Conservation (phyloP, 2,797 vertebrate genomes). For the Sebastiscus tertius region DNA sequence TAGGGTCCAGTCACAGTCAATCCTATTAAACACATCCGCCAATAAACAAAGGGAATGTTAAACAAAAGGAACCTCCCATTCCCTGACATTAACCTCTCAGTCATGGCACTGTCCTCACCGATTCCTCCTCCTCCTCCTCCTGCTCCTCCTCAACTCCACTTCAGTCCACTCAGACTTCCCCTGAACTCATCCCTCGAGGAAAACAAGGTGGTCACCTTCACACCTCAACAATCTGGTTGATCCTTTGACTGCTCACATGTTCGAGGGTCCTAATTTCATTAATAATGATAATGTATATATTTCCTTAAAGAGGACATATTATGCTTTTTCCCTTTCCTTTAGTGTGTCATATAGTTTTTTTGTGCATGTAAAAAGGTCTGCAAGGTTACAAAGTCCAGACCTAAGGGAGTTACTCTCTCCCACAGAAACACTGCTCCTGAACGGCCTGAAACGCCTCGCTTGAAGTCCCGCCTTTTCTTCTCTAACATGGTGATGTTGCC, state of each 20-base stretch:
- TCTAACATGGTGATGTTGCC: no score
- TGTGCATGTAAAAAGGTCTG: no score
- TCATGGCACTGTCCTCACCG: constrained; percentile 72
- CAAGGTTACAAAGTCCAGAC: no score
- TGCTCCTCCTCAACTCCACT: constrained; percentile 55
- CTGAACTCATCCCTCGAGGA: constrained; percentile 18
- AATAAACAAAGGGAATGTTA: constrained; percentile 89
- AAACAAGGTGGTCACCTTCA: constrained; percentile 20
- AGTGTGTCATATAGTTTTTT: no score
- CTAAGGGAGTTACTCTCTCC: no score
- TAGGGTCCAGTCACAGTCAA: constrained; percentile 87
- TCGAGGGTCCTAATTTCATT: background rate
- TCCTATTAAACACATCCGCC: constrained; percentile 89
- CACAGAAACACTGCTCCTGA: no score
- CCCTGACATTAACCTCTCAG: constrained; percentile 83
- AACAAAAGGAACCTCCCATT: constrained; percentile 88
- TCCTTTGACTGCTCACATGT: background rate
- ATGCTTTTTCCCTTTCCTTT: no score
- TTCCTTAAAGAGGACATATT: background rate
- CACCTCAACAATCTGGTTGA: background rate
- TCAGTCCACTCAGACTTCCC: constrained; percentile 46
- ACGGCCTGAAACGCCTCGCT: no score
- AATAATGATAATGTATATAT: background rate
- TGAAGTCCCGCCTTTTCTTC: no score
- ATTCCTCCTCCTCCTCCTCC: constrained; percentile 48